Conservation (phyloP, 2,888 invertebrate genomes). For the Melitaea athalia region DNA sequence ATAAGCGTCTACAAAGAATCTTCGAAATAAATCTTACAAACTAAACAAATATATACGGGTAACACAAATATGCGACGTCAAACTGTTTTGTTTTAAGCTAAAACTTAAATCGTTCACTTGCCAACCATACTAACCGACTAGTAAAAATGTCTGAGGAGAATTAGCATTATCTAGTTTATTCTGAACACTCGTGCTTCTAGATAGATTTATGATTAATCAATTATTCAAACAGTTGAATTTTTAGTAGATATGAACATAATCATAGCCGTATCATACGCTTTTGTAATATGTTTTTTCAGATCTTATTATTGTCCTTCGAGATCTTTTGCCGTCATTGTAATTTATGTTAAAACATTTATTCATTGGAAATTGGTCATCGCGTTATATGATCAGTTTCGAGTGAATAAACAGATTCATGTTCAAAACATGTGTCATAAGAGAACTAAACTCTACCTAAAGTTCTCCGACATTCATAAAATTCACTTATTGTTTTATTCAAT, state of each 20-base stretch:
- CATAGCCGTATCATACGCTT: background rate
- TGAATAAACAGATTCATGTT: no score
- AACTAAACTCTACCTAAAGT: no score
- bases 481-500: no score
- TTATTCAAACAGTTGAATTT: slow-evolving; percentile 39
- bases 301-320: slow-evolving; percentile 1
- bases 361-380: background rate
- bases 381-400: background rate
- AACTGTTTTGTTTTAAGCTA: slow-evolving; percentile 35
- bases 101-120: slow-evolving; percentile 6
- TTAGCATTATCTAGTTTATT: slow-evolving; percentile 51
- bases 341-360: background rate
- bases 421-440: no score
- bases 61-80: background rate
- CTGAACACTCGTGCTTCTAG: slow-evolving; percentile 44
- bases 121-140: background rate
- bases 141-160: slow-evolving; percentile 31
- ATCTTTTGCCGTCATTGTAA: background rate
- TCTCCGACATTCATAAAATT: no score
- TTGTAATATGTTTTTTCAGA: slow-evolving; percentile 2
- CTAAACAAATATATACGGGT: background rate
- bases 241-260: slow-evolving; percentile 16
- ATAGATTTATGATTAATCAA: slow-evolving; percentile 48
- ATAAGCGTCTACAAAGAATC: background rate
- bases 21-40: background rate